Percentiles rank a stretch among this genome's conserved stretches.
Evolutionary conservation across 2,797 vertebrate genomes (phyloP).

Genomic region (Oryzias sinensis): DNA sequence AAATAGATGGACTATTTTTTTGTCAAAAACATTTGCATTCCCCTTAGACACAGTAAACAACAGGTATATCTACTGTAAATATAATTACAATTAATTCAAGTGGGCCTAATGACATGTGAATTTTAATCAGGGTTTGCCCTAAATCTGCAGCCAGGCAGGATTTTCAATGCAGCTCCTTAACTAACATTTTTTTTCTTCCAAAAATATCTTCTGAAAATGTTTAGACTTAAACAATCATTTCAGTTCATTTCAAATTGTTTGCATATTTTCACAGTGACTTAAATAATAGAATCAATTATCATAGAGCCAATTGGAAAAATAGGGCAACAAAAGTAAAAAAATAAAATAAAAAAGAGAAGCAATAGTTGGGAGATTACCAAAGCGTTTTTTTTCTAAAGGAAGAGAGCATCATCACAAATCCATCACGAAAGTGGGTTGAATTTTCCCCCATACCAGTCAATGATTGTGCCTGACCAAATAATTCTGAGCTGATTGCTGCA

Average conservation of each 20-base stretch:
- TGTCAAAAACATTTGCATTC: background rate
- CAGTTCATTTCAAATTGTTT: constrained; percentile 22
- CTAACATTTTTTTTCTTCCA: background rate
- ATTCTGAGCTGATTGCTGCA: constrained; percentile 31
- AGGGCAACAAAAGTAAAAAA: constrained; percentile 9
- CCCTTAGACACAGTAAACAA: no score
- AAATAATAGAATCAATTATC: constrained; percentile 19
- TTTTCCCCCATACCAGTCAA: constrained; percentile 16
- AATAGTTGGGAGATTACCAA: constrained; percentile 27
- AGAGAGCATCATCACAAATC: constrained; percentile 27
- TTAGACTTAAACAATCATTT: constrained; percentile 13
- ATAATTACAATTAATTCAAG: constrained; percentile 23
- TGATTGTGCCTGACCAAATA: constrained; percentile 20
- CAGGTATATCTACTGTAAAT: constrained; percentile 15
- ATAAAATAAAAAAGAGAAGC: constrained; percentile 4
- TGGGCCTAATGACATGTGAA: constrained; percentile 8
- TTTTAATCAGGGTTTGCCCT: constrained; percentile 22
- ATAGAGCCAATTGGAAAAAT: constrained; percentile 17
- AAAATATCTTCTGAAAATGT: background rate
- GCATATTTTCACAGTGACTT: constrained; percentile 14
- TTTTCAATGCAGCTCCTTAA: background rate
- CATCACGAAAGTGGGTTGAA: constrained; percentile 34
- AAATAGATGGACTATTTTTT: background rate
- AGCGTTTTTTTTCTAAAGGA: constrained; percentile 21
- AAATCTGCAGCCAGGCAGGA: background rate